phyloP scores from a whole-genome alignment of 1,140 invertebrate genomes.

The Trigoniulus corallinus region DNA sequence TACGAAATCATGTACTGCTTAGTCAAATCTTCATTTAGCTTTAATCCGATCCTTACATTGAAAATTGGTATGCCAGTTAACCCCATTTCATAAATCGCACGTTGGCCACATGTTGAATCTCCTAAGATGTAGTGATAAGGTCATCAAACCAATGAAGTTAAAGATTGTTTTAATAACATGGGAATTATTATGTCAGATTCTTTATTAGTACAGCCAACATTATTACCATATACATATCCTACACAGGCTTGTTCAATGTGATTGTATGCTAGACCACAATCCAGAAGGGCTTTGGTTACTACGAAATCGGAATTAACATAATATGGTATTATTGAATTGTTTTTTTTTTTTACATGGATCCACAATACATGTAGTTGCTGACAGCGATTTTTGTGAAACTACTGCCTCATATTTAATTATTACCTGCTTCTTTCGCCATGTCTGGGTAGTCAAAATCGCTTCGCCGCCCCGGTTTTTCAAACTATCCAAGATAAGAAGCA shows the following conservation, averaged over 20 bases:
- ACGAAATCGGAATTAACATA: too few species aligned
- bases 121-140: conserved; percentile 29
- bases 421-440: conserved; percentile 73
- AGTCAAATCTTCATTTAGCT: not conserved
- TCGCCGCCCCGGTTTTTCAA: conserved; percentile 70
- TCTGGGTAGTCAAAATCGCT: conserved; percentile 80
- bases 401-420: not conserved
- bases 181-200: too few species aligned
- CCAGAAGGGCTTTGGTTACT: conserved; percentile 69
- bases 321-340: not conserved
- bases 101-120: conserved; percentile 90
- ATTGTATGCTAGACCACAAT: conserved; percentile 63
- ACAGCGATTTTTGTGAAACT: not conserved
- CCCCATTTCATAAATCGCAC: conserved; percentile 84
- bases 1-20: not conserved
- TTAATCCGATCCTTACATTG: conserved; percentile 42
- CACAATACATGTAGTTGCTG: too few species aligned
- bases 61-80: conserved; percentile 93
- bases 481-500: conserved; percentile 33
- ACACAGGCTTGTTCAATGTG: conserved; percentile 75
- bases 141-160: too few species aligned
- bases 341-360: not conserved
- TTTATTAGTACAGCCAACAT: not conserved
- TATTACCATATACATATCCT: conserved; percentile 79
- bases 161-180: too few species aligned